These are phyloP conservation scores for Enteromius radiatus DNA, from an alignment of 2,797 vertebrate genomes.

Conservation along the genomic window DNA sequence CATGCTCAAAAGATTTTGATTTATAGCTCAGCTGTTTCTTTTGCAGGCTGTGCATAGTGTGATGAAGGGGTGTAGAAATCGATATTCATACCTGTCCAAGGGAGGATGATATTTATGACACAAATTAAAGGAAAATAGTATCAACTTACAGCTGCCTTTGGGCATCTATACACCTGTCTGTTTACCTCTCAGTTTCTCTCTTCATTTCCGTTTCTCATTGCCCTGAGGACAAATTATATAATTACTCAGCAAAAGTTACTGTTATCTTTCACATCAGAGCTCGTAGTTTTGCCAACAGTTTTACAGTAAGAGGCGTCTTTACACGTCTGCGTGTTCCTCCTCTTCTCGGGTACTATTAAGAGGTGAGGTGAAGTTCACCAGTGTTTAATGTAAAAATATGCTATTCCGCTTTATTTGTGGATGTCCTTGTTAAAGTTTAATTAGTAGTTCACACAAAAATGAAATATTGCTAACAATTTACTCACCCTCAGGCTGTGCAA, in stretches of 20 bases:
- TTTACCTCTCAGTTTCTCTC: conserved; percentile 50
- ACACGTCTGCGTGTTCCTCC: conserved; percentile 46
- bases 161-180: conserved; percentile 36
- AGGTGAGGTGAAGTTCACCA: conserved; percentile 72
- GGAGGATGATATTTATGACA: conserved; percentile 56
- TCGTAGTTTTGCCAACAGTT: conserved; percentile 58
- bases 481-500: neutral
- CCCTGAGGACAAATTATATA: conserved; percentile 19
- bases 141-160: conserved; percentile 66
- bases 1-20: conserved; percentile 35
- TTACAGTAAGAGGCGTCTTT: conserved; percentile 59
- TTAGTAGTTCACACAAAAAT: neutral
- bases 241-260: conserved; percentile 65
- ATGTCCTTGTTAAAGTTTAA: neutral
- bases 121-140: conserved; percentile 62
- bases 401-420: neutral
- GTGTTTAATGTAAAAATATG: conserved; percentile 54
- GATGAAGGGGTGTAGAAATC: conserved; percentile 57
- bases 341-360: conserved; percentile 52
- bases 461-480: neutral
- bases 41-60: conserved; percentile 35
- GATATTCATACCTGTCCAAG: conserved; percentile 60
- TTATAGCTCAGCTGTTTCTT: conserved; percentile 41
- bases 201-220: conserved; percentile 60
- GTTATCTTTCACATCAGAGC: conserved; percentile 65